Evolutionary conservation across 2,888 invertebrate genomes (phyloP), one percentile per base, ranked within the genome.

Genomic region (Bembecia ichneumoniformis): DNA sequence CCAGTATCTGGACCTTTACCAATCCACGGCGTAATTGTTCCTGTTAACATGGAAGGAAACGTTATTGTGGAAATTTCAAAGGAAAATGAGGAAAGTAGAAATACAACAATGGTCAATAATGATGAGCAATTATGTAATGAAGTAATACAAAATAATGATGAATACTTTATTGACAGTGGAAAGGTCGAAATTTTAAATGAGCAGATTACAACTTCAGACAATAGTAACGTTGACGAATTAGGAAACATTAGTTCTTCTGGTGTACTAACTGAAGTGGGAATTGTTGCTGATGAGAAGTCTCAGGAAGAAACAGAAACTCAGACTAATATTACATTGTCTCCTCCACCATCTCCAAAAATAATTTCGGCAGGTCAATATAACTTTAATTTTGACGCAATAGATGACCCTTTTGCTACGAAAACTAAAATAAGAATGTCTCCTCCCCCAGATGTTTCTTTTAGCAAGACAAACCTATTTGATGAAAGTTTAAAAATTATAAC

Each of bases 281-380:
- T 56, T 28, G 46, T 49, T 47, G n/a, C 50, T 1, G 50, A 58
- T 49, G 51, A 52, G 16, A 47, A 13, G 16, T 14, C 3, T 53
- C 16, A 55, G 35, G 51, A 58, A 35, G 49, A 14, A 14, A 7
- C 15, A 15, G 11, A 16, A 44, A 44, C 44, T 15, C 15, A 35
- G 13, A 17, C n/a, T 35, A 34, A 49, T 46, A 35, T 17, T 5
- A 49, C 43, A 28, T 46, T 35, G 47, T 49, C 47, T 44, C 47
- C 16, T 47, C 71, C 79, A 14, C 52, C 52, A 43, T 82, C 82
- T 15, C 81, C 80, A 4, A 73, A 72, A 52, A 77, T 80, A 40
- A 59, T 58, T 46, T 78, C 78, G 16, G 81, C 68, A 58, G 82
- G 80, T 11, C 17, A 11, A 17, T 83, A 82, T 53, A 80, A 80